phyloP scores from a whole-genome alignment of 2,888 invertebrate species.

The Orthosia gracilis region DNA sequence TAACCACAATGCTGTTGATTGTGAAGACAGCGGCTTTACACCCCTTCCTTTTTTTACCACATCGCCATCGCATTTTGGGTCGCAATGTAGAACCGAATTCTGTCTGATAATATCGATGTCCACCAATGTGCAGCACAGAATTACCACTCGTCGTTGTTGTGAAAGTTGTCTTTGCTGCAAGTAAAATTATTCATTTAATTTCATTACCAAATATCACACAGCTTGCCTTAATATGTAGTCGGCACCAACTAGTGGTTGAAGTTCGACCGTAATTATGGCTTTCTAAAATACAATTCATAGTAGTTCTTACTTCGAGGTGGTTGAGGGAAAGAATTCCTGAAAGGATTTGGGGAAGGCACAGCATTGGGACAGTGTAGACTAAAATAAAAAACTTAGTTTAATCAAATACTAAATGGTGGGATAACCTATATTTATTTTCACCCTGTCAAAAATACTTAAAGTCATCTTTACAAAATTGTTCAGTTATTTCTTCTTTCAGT shows the following conservation, averaged over 20 bases:
- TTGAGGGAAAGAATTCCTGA: no score
- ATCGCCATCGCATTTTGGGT: constrained; percentile 23
- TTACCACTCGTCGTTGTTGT: constrained; percentile 24
- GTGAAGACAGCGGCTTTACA: constrained; percentile 19
- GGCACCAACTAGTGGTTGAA: neutral
- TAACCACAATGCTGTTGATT: neutral
- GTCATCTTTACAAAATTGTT: no score
- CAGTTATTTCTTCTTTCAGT: no score
- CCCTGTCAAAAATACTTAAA: neutral
- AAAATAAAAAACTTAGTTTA: no score
- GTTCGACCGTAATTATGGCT: no score
- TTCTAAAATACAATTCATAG: neutral
- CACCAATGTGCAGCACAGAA: constrained; percentile 1
- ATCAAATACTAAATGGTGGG: neutral
- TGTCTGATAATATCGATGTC: constrained; percentile 23
- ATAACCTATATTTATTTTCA: constrained; percentile 7
- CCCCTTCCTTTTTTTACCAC: constrained; percentile 7
- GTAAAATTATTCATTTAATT: neutral
- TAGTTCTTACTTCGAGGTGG: no score
- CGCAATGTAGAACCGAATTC: neutral
- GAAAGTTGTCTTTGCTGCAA: neutral
- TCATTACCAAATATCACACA: neutral
- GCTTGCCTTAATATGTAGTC: no score
- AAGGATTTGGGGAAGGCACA: no score
- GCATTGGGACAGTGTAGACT: no score